Evolutionary conservation across 2,888 invertebrate species (phyloP).

Genomic region (Acanthoscelides obtectus): DNA sequence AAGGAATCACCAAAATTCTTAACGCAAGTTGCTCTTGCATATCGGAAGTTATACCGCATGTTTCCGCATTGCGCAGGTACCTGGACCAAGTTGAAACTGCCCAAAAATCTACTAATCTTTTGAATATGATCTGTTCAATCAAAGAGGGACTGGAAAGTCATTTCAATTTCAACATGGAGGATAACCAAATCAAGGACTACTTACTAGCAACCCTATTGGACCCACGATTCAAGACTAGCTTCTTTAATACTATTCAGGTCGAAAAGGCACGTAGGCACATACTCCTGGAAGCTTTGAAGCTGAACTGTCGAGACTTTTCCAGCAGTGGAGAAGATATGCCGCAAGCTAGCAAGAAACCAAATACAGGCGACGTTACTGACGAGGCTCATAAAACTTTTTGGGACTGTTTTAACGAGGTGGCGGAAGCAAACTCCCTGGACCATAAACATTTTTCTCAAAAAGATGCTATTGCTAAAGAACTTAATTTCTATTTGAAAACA

Average conservation of each 20-base stretch:
- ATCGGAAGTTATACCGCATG: conserved; percentile 26
- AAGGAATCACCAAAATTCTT: conserved; percentile 26
- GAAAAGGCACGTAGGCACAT: conserved; percentile 30
- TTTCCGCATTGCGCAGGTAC: conserved; percentile 17
- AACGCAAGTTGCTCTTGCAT: conserved; percentile 23
- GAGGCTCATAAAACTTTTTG: conserved; percentile 23
- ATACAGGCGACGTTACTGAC: conserved; percentile 15
- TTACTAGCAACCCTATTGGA: conserved; percentile 18
- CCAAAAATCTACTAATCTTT: conserved; percentile 11
- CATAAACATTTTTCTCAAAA: conserved; percentile 19
- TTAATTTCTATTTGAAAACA: conserved; percentile 30
- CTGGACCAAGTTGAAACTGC: conserved; percentile 16
- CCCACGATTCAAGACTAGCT: conserved; percentile 26
- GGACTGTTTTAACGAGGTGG: conserved; percentile 24
- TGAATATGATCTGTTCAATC: conserved; percentile 20
- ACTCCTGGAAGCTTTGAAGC: conserved; percentile 29
- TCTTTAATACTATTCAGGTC: conserved; percentile 24
- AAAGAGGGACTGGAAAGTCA: conserved; percentile 23
- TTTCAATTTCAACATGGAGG: conserved; percentile 17
- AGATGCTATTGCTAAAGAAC: conserved; percentile 28
- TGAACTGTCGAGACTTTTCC: conserved; percentile 26
- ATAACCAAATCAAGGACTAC: conserved; percentile 12
- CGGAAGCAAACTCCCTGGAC: conserved; percentile 14
- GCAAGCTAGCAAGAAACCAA: conserved; percentile 11
- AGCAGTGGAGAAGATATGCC: conserved; percentile 13